These are phyloP conservation scores for Coleophora flavipennella DNA, from an alignment of 2,888 invertebrate genomes.

Conservation along the genomic window DNA sequence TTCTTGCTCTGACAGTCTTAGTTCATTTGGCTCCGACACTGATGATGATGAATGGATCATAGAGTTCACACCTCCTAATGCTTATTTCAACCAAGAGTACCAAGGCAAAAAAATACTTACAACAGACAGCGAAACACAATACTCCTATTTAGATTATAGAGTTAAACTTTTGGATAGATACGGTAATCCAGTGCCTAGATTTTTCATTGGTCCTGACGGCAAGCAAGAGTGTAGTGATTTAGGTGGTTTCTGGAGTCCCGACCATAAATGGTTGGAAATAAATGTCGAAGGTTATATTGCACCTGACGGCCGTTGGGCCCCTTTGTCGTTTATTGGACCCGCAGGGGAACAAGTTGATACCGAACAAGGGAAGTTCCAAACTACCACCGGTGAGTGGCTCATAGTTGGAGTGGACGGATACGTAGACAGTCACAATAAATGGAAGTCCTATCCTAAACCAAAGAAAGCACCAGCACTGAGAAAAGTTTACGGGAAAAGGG, in stretches of 20 bases:
- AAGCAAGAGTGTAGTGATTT: conserved; percentile 57
- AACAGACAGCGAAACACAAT: conserved; percentile 40
- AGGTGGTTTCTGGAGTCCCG: conserved; percentile 57
- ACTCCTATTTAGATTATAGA: conserved; percentile 52
- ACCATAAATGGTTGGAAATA: conserved; percentile 54
- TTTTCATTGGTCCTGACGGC: conserved; percentile 58
- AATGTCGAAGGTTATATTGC: conserved; percentile 53
- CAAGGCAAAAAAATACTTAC: conserved; percentile 39
- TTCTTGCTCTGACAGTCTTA: conserved; percentile 44
- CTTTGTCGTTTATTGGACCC: conserved; percentile 46
- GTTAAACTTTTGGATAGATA: conserved; percentile 47
- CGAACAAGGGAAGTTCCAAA: conserved; percentile 49
- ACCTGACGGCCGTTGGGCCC: conserved; percentile 56
- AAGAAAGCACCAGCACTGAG: conserved; percentile 5
- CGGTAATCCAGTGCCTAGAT: conserved; percentile 55
- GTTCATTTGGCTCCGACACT: conserved; percentile 41
- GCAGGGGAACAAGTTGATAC: conserved; percentile 45
- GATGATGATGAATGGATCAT: conserved; percentile 62
- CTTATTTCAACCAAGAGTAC: conserved; percentile 40
- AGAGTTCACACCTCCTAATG: conserved; percentile 62
- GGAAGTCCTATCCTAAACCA: conserved; percentile 40
- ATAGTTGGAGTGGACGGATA: conserved; percentile 56
- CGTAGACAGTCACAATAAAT: conserved; percentile 40
- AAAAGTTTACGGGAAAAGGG: conserved; percentile 16
- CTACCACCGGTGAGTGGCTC: conserved; percentile 38